Percentiles rank a stretch among this genome's conserved stretches.
Conservation (phyloP, 2,888 invertebrate species). For the Hirtodrosophila trivittata region DNA sequence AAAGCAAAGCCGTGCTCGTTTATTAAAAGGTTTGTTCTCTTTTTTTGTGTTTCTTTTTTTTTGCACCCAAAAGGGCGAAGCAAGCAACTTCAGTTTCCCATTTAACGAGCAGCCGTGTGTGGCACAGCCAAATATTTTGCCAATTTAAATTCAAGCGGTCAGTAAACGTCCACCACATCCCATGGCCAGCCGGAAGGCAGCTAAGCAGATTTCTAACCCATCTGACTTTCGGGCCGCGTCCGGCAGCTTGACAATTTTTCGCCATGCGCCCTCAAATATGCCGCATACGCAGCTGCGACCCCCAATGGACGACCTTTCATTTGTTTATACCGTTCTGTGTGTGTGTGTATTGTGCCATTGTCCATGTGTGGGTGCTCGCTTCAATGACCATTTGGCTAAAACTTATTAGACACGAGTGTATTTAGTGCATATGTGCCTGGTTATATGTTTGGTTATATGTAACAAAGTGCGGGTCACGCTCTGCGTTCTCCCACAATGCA, state of each 20-base stretch:
- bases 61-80: constrained; percentile 12
- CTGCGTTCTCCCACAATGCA: constrained; percentile 9
- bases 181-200: constrained; percentile 34
- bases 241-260: constrained; percentile 75
- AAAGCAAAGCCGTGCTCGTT: constrained; percentile 18
- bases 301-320: constrained; percentile 59
- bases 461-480: constrained; percentile 54
- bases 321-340: constrained; percentile 62
- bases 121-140: constrained; percentile 70
- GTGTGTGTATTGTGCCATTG: constrained; percentile 11
- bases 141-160: constrained; percentile 71
- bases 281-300: constrained; percentile 66
- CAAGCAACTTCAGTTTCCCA: constrained; percentile 49
- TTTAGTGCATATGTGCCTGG: constrained; percentile 64
- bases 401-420: constrained; percentile 77
- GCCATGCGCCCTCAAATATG: constrained; percentile 61
- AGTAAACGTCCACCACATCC: constrained; percentile 16
- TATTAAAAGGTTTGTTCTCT: constrained; percentile 27
- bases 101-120: constrained; percentile 32
- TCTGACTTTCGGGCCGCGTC: constrained; percentile 68
- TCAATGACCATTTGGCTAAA: constrained; percentile 70
- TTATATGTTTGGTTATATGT: constrained; percentile 33
- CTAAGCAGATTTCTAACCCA: constrained; percentile 69
- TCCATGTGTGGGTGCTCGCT: constrained; percentile 39
- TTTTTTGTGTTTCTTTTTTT: constrained; percentile 9